These are phyloP conservation scores for Zoanthus sociatus DNA, from an alignment of 92 coral and sea anemone genomes.

Conservation along the genomic window DNA sequence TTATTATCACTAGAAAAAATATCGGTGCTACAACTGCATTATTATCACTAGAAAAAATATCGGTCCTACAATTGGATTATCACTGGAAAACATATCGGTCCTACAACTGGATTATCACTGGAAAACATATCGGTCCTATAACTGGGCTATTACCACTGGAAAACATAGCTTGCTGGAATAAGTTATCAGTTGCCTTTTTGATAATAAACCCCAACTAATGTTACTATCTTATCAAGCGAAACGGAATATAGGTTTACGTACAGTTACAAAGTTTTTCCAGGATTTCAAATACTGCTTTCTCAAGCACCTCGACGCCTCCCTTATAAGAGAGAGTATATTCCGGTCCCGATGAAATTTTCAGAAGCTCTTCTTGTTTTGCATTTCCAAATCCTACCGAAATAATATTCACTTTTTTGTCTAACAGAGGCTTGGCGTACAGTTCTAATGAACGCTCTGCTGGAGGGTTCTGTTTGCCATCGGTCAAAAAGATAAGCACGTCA, in stretches of 20 bases:
- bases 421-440: neutral
- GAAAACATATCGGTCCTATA: too few species aligned
- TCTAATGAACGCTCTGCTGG: neutral
- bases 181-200: too few species aligned
- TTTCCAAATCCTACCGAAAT: conserved; percentile 33
- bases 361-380: neutral
- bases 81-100: too few species aligned
- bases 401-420: neutral
- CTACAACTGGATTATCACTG: too few species aligned
- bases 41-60: too few species aligned
- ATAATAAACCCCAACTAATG: neutral
- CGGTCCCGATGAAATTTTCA: conserved; percentile 15
- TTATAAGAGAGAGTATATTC: neutral
- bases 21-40: too few species aligned
- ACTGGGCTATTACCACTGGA: too few species aligned
- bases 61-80: too few species aligned
- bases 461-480: conserved; percentile 23
- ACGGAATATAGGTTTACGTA: neutral
- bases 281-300: conserved; percentile 30
- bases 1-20: too few species aligned
- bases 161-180: too few species aligned
- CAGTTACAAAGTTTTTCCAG: conserved; percentile 26
- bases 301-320: conserved; percentile 16
- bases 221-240: neutral
- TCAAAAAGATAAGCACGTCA: conserved; percentile 27